A percentile compares a stretch with the other conserved stretches of the same genome.
These are phyloP conservation scores for Cryptus armator DNA, from an alignment of 2,888 invertebrate genomes.

Conservation along the genomic window DNA sequence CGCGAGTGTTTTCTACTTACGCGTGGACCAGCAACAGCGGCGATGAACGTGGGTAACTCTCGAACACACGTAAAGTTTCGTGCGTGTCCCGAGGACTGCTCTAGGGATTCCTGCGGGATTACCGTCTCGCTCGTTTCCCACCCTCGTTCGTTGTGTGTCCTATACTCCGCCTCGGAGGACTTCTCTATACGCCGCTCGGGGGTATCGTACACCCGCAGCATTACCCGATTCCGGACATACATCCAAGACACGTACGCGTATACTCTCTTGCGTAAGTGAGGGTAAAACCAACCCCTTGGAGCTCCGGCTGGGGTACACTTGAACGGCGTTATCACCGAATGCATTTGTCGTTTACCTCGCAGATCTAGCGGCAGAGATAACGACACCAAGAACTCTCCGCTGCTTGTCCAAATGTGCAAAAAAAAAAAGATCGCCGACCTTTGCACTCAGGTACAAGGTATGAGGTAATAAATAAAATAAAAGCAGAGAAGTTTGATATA, in stretches of 20 bases:
- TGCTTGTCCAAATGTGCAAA: background rate
- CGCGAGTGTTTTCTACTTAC: slow-evolving; percentile 59
- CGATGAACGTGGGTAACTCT: slow-evolving; percentile 30
- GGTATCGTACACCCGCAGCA: slow-evolving; percentile 44
- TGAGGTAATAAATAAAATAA: slow-evolving; percentile 4
- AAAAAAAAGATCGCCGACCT: background rate
- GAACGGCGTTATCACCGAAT: slow-evolving; percentile 54
- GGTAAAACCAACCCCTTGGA: slow-evolving; percentile 52
- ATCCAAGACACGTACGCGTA: slow-evolving; percentile 59
- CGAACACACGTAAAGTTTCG: slow-evolving; percentile 55
- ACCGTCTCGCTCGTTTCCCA: slow-evolving; percentile 72
- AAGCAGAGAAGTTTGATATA: slow-evolving; percentile 28
- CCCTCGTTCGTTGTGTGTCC: slow-evolving; percentile 64
- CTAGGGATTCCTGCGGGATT: slow-evolving; percentile 74
- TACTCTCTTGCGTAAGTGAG: slow-evolving; percentile 54
- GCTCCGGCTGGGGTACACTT: slow-evolving; percentile 44
- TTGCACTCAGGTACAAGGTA: background rate
- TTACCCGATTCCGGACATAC: slow-evolving; percentile 44
- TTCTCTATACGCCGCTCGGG: slow-evolving; percentile 42
- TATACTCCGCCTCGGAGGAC: slow-evolving; percentile 22
- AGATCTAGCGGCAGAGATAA: slow-evolving; percentile 36
- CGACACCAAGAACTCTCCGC: background rate
- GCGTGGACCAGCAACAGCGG: slow-evolving; percentile 22
- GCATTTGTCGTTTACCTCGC: slow-evolving; percentile 47
- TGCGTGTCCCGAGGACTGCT: slow-evolving; percentile 74